Evolutionary conservation across 2,113 vertebrate genomes (phyloP), one percentile per base, ranked within the genome.

Genomic region (Archocentrus centrarchus): DNA sequence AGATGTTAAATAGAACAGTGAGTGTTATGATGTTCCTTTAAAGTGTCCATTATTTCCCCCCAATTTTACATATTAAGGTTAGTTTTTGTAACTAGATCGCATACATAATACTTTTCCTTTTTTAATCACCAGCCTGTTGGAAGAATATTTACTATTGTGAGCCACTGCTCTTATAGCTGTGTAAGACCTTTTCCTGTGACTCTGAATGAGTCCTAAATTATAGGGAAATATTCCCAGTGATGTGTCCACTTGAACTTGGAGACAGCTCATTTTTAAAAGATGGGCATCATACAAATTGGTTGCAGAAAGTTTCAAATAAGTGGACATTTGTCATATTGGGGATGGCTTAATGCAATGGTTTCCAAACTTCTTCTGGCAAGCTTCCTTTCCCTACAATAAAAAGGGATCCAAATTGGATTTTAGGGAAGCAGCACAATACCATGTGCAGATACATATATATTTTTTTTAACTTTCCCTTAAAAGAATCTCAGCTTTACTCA

Each of bases 251-350:
- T 70, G 64, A 70, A 70, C 44, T 50, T 50, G 22, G 41, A 50
- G 15, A 70, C 64, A 70, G 22, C 41, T 70, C 64, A 68, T 70
- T 68, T 68, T 70, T 11, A 0, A 70, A 70, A 70, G 30, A 70
- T 70, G 24, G 66, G 9, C 10, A 3, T 70, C 44, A 70, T 30
- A 70, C 22, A 70, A 70, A 70, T 20, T 70, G 44, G 44, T 70
- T 70, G 66, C 24, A 70, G 66, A 50, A 70, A 30, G 66, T 70
- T 70, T 70, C 66, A 70, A 50, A 50, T 50, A 70, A 50, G 17
- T 50, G 17, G 41, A 70, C 66, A 70, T 70, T 20, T 18, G 44
- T 50, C 44, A 50, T 70, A 70, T 50, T 70, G 50, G 17, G 17
- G 66, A 70, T 0, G 2, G 27, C 20, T 24, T 70, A 50, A 70